Evolutionary conservation across 2,888 invertebrate genomes (phyloP), one percentile per base, ranked within the genome.

Genomic region (Anthrax anthrax): DNA sequence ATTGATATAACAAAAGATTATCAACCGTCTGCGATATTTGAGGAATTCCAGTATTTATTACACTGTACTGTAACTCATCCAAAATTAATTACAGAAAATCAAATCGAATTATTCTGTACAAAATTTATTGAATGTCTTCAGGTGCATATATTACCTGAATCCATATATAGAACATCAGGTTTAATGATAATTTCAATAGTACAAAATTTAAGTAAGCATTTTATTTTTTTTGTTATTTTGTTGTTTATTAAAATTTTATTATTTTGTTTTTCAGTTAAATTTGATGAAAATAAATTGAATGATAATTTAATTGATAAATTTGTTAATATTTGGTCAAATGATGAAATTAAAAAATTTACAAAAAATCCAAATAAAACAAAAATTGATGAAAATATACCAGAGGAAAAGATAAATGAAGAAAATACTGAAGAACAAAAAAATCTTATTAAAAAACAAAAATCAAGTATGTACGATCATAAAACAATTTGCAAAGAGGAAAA

Each of bases 31-130:
- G 55, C 59, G 32, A 39, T 63, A 19, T 54, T 68, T 3, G 57
- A 55, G 18, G 56, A 60, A 23, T 46, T 68, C 2, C 67, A 67
- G 49, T 58, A 58, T 42, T 62, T 60, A 58, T 45, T 64, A 32
- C 62, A 67, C 50, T 57, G 55, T 37, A 57, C 62, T 14, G 58
- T 58, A 6, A 14, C 57, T 23, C 56, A 59, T 3, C 55, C 60
- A 0, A 59, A 63, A 2, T 49, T 57, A 9, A 42, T 66, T n/a
- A 48, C 48, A 3, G 18, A 51, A 8, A 43, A 44, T 10, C 47
- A 63, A 3, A 43, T 68, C 3, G 41, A 49, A 2, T 48, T 54
- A 3, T 48, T 58, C 2, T 55, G 49, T 5, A 36, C 50, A 13
- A 56, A 58, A 2, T 58, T 59, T 4, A 46, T 49, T 1, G 53